Evolutionary conservation across 1,140 invertebrate species (phyloP).

Genomic region (Coelopa frigida): DNA sequence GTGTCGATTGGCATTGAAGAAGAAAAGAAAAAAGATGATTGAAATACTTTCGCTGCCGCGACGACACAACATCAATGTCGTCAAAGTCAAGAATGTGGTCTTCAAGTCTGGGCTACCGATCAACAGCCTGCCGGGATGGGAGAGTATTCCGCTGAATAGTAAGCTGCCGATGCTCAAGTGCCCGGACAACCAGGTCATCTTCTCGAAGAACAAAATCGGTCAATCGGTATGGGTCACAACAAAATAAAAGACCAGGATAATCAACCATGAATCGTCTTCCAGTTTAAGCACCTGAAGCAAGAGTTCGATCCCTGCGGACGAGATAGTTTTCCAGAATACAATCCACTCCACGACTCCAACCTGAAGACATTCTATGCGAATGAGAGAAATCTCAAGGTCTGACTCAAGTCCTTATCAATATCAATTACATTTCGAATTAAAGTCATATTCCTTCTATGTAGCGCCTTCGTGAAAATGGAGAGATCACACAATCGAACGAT

Average conservation of each 20-base stretch:
- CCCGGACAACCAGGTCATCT: slow-evolving; percentile 39
- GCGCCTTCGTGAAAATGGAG: slow-evolving; percentile 32
- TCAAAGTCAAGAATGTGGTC: slow-evolving; percentile 9
- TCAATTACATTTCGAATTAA: too few relatives aligned
- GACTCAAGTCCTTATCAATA: too few relatives aligned
- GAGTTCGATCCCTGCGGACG: slow-evolving; percentile 30
- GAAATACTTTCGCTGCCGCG: slow-evolving; percentile 28
- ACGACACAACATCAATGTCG: slow-evolving; percentile 18
- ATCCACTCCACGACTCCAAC: slow-evolving; percentile 38
- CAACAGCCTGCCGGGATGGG: slow-evolving; percentile 40
- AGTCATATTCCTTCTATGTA: slow-evolving; percentile 12
- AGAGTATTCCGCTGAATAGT: slow-evolving; percentile 33
- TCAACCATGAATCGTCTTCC: neutral
- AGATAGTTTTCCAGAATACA: slow-evolving; percentile 31
- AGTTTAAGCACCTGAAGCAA: slow-evolving; percentile 32
- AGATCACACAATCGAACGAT: slow-evolving; percentile 37
- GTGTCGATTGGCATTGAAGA: too few relatives aligned
- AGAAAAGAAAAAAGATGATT: slow-evolving; percentile 7
- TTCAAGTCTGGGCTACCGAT: slow-evolving; percentile 29
- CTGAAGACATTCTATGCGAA: slow-evolving; percentile 36
- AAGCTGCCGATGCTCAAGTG: slow-evolving; percentile 42
- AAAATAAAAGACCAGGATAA: neutral
- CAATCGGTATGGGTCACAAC: slow-evolving; percentile 21
- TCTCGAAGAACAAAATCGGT: slow-evolving; percentile 39
- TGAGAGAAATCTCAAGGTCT: slow-evolving; percentile 26